These are phyloP conservation scores for Podarcis siculus DNA, from an alignment of 2,797 vertebrate species.

Conservation along the genomic window DNA sequence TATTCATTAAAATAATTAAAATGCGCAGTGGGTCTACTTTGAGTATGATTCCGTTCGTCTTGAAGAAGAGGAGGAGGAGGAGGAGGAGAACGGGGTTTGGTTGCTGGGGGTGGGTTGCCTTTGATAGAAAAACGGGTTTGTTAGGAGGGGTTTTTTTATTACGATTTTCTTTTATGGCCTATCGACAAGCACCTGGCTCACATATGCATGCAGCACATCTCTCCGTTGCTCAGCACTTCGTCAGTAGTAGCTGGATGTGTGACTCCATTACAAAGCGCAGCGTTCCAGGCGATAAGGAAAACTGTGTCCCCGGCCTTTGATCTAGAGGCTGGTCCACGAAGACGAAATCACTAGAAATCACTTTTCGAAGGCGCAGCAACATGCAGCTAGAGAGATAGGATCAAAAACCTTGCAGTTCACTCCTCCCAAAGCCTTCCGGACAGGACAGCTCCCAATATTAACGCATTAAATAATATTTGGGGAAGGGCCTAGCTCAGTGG, in stretches of 20 bases:
- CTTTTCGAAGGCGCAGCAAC: no score
- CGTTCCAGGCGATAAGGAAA: not conserved
- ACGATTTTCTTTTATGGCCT: no score
- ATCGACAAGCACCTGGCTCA: not conserved
- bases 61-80: no score
- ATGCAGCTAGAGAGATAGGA: not conserved
- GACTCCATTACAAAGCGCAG: not conserved
- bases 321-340: no score
- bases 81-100: not conserved
- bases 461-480: no score
- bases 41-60: no score
- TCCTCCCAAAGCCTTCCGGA: not conserved
- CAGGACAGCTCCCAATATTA: not conserved
- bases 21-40: no score
- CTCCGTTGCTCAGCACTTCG: not conserved
- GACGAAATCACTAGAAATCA: not conserved
- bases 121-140: not conserved
- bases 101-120: not conserved
- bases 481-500: no score
- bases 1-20: no score
- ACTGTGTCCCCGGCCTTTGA: not conserved
- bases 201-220: not conserved
- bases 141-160: no score
- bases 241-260: not conserved
- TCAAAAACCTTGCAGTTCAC: not conserved